These are phyloP conservation scores for Lanistes nyassanus DNA, from an alignment of 1,140 invertebrate species.

Conservation along the genomic window DNA sequence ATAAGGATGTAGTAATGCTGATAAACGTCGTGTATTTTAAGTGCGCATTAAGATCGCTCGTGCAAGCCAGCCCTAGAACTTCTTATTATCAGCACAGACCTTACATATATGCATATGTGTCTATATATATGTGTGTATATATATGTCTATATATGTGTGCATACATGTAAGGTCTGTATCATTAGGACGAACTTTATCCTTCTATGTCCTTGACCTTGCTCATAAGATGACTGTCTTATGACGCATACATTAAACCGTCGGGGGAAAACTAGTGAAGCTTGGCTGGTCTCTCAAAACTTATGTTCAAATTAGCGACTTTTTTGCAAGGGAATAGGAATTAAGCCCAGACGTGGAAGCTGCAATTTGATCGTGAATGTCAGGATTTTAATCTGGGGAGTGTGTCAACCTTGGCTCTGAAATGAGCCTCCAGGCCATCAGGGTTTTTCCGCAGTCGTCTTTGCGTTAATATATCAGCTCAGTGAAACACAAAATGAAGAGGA, in stretches of 20 bases:
- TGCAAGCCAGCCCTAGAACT: not conserved
- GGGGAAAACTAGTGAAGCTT: no score
- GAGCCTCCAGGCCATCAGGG: not conserved
- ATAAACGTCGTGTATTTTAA: no score
- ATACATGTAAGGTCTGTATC: not conserved
- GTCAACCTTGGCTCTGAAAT: not conserved
- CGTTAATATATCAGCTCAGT: not conserved
- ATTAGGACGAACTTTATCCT: not conserved
- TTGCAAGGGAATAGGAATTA: not conserved
- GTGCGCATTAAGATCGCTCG: no score
- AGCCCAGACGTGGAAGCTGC: not conserved
- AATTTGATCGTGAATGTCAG: not conserved
- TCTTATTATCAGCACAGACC: not conserved
- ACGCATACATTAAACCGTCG: no score
- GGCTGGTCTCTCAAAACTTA: not conserved
- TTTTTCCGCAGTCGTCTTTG: not conserved
- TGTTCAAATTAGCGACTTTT: not conserved
- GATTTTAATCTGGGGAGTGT: not conserved
- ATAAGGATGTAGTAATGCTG: no score
- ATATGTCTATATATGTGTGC: not conserved
- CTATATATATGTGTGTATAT: slow-evolving; percentile 5
- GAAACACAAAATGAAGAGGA: not conserved
- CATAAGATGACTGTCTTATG: no score
- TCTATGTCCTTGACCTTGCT: slow-evolving; percentile 2
- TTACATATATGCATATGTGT: slow-evolving; percentile 1